Evolutionary conservation across 2,797 vertebrate genomes (phyloP), one percentile per base, ranked within the genome.

Genomic region (Lindbergichthys nudifrons): DNA sequence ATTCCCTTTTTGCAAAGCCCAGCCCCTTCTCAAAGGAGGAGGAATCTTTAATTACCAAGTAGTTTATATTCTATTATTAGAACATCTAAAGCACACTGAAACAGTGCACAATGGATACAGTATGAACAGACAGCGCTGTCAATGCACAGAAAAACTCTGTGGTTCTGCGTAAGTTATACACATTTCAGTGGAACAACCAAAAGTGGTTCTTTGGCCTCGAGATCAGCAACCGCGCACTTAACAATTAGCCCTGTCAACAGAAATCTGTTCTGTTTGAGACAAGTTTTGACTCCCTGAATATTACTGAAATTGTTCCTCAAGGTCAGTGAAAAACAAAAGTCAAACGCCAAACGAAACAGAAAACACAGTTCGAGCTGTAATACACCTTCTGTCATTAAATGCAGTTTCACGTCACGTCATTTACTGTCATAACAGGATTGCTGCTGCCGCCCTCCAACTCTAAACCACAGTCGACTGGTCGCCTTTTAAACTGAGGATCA

Each of bases 191-290:
- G 79, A 91, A 86, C 77, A 80, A 90, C 91, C 93, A 89, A 91
- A 90, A 92, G 87, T 84, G 89, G 85, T 82, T 88, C 71, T 82
- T 66, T 90, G 89, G 90, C 88, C 88, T 89, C 54, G 75, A 88
- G 87, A 92, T 94, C 94, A 91, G 92, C 88, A 92, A 94, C 95
- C 94, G 84, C 94, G 93, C 87, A 92, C 92, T 94, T 93, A 90
- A 91, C 92, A 93, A 95, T 90, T 80, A 89, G 91, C 92, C 87
- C 75, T 88, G 93, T 95, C 93, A 93, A 94, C 93, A 93, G 89
- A 94, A 94, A 90, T 84, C 21, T 81, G 79, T 73, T 89, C 75
- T 64, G 79, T 89, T 85, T 70, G 82, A 88, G 87, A 89, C 85
- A 83, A 75, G 81, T 84, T 92, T 91, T 88, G 91, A 92, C 91